Evolutionary conservation across 2,888 invertebrate species (phyloP).

Genomic region (Caenorhabditis parvicauda): DNA sequence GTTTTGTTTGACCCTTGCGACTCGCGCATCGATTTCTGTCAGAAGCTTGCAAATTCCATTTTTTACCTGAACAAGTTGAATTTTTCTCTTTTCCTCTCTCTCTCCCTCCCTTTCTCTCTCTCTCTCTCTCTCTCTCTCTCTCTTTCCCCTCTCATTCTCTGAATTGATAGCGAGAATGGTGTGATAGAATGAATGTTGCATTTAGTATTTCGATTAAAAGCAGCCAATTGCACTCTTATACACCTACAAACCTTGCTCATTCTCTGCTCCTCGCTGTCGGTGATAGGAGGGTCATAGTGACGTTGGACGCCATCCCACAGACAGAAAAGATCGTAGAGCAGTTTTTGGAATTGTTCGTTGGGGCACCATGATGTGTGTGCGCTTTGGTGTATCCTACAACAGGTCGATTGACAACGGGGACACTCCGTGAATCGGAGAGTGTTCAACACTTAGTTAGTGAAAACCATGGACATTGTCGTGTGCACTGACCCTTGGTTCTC

Average conservation of each 20-base stretch:
- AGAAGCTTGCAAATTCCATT: constrained; percentile 55
- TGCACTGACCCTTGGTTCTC: no score
- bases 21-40: constrained; percentile 57
- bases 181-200: no score
- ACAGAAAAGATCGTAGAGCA: constrained; percentile 60
- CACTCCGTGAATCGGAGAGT: no score
- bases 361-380: no score
- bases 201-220: no score
- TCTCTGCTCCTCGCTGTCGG: constrained; percentile 55
- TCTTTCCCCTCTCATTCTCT: no score
- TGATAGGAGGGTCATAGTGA: constrained; percentile 60
- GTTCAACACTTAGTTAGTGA: no score
- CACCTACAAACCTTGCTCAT: constrained; percentile 47
- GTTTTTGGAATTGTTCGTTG: constrained; percentile 59
- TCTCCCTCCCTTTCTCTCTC: not conserved
- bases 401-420: no score
- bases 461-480: no score
- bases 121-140: constrained; percentile 6
- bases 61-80: constrained; percentile 42
- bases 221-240: constrained; percentile 3
- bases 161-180: no score
- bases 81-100: not conserved
- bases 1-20: constrained; percentile 44
- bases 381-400: no score
- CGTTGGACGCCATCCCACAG: constrained; percentile 59